Evolutionary conservation across 1,140 invertebrate genomes (phyloP).

Genomic region (Pseudoatta argentina): DNA sequence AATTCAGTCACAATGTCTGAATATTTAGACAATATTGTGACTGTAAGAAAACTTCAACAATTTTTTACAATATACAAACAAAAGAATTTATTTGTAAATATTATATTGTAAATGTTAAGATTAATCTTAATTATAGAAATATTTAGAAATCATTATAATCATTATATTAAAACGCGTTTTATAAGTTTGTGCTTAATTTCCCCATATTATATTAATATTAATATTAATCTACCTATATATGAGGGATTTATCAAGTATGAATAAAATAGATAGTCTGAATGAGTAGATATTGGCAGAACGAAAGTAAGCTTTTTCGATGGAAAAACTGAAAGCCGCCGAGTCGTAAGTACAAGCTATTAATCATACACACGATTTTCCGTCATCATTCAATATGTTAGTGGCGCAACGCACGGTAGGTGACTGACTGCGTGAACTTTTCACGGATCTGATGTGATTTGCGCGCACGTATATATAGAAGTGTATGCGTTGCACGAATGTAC

Average conservation of each 20-base stretch:
- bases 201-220: not conserved
- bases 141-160: not conserved
- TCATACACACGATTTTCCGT: constrained; percentile 38
- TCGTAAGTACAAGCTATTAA: constrained; percentile 35
- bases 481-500: constrained; percentile 44
- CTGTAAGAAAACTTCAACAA: too few relatives aligned
- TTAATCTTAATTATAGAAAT: not conserved
- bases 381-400: constrained; percentile 19
- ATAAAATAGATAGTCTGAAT: not conserved
- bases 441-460: constrained; percentile 40
- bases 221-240: not conserved
- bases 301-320: constrained; percentile 13
- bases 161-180: not conserved
- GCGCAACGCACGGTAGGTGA: not conserved
- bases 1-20: too few relatives aligned
- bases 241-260: not conserved
- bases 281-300: not conserved
- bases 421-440: not conserved
- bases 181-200: not conserved
- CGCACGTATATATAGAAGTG: constrained; percentile 26
- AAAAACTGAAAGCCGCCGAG: not conserved
- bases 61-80: not conserved
- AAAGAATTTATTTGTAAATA: not conserved
- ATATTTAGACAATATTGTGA: too few relatives aligned
- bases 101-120: not conserved